Percentiles rank a stretch among this genome's conserved stretches.
Conservation (phyloP, 2,113 vertebrate species). For the Etia nguti region DNA sequence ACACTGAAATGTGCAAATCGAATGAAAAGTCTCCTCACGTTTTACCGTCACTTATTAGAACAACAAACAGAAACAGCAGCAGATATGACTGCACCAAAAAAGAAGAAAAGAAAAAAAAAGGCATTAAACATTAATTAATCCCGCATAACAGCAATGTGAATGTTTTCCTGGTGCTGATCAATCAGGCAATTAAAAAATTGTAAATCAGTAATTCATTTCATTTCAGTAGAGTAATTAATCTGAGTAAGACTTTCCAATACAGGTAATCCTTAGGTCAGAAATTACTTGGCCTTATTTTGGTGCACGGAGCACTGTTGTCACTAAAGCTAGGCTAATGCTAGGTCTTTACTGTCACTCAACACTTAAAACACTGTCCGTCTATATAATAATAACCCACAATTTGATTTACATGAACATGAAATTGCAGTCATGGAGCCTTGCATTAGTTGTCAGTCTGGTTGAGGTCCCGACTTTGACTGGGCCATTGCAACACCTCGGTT, state of each 20-base stretch:
- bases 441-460: too few species aligned
- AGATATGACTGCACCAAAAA: neutral
- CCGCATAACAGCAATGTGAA: too few species aligned
- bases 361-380: neutral
- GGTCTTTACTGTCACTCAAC: neutral
- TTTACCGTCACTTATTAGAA: neutral
- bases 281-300: neutral
- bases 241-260: neutral
- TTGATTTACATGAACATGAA: neutral
- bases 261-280: neutral
- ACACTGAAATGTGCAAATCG: neutral
- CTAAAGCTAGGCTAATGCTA: neutral
- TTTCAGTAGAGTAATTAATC: neutral
- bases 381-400: neutral
- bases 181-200: too few species aligned
- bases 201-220: neutral
- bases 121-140: fast-evolving
- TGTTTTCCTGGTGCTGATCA: neutral
- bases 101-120: neutral
- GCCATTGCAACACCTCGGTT: too few species aligned
- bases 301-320: neutral
- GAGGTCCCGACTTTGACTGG: too few species aligned
- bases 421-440: neutral
- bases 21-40: neutral
- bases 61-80: neutral